These are phyloP conservation scores for Limnephilus auricula DNA, from an alignment of 2,888 invertebrate genomes.

Conservation along the genomic window DNA sequence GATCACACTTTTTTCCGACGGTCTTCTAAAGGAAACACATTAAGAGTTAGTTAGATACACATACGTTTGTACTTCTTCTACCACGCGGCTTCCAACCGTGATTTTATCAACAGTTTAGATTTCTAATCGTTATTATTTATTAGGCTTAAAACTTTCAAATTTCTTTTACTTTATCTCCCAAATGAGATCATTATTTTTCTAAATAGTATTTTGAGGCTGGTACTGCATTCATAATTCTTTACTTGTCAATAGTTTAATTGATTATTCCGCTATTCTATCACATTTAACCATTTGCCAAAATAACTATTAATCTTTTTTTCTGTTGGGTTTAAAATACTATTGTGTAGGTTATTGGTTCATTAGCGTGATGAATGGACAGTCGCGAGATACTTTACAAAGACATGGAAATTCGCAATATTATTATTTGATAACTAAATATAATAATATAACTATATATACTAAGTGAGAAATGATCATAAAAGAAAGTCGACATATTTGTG, in stretches of 20 bases:
- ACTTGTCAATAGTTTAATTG: neutral
- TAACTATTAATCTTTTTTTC: no score
- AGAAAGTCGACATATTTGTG: neutral
- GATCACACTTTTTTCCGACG: no score
- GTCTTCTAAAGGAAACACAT: no score
- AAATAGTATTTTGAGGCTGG: neutral
- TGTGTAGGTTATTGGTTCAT: neutral
- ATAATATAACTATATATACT: no score
- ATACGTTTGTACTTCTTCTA: neutral
- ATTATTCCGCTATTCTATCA: neutral
- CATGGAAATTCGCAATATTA: neutral
- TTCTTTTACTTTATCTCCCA: neutral
- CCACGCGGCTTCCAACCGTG: neutral
- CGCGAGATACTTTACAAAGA: neutral
- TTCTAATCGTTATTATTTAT: neutral
- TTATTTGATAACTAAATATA: neutral
- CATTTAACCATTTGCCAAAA: neutral
- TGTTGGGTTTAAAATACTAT: neutral
- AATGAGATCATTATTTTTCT: neutral
- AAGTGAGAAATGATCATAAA: neutral
- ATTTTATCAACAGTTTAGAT: neutral
- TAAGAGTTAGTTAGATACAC: no score
- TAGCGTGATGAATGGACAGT: neutral
- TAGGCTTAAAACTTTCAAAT: neutral
- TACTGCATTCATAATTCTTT: neutral